A percentile compares a stretch with the other conserved stretches of the same genome.
These are phyloP conservation scores for Chaenocephalus aceratus DNA, from an alignment of 2,113 vertebrate genomes.

Conservation along the genomic window DNA sequence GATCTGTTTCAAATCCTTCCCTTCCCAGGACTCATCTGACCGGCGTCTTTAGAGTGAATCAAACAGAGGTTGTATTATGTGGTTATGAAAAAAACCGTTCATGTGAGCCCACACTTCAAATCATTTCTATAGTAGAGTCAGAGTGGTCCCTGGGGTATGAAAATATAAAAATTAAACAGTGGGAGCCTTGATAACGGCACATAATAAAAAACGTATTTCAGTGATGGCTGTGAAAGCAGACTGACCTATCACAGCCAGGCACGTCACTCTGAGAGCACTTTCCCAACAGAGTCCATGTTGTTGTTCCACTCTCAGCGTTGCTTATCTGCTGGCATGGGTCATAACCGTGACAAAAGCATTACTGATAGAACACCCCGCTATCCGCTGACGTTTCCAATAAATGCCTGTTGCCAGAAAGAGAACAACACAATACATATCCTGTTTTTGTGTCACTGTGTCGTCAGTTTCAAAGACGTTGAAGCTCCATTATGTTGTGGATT, in stretches of 20 bases:
- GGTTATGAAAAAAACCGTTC: constrained; percentile 5
- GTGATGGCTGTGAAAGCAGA: not conserved
- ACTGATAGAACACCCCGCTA: constrained; percentile 48
- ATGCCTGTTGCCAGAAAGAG: constrained; percentile 43
- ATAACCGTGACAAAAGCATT: constrained; percentile 60
- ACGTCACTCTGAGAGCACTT: constrained; percentile 4
- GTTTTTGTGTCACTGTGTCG: constrained; percentile 13
- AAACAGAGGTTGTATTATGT: constrained; percentile 37
- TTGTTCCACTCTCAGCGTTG: constrained; percentile 33
- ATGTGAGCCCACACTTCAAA: constrained; percentile 43
- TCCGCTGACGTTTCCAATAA: constrained; percentile 40
- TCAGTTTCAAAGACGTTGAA: constrained; percentile 17
- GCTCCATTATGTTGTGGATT: too few relatives aligned
- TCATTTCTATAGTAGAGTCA: constrained; percentile 43
- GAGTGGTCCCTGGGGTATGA: not conserved
- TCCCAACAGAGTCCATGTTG: constrained; percentile 7
- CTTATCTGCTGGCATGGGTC: constrained; percentile 49
- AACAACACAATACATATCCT: constrained; percentile 46
- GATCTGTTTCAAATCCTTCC: constrained; percentile 13
- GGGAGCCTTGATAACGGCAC: not conserved
- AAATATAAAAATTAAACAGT: not conserved
- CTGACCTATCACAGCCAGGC: constrained; percentile 27
- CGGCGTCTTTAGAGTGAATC: constrained; percentile 21
- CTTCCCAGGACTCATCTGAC: not conserved
- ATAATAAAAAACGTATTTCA: constrained; percentile 10